phyloP scores from a whole-genome alignment of 2,888 invertebrate genomes.

The Ornithoptera alexandrae region DNA sequence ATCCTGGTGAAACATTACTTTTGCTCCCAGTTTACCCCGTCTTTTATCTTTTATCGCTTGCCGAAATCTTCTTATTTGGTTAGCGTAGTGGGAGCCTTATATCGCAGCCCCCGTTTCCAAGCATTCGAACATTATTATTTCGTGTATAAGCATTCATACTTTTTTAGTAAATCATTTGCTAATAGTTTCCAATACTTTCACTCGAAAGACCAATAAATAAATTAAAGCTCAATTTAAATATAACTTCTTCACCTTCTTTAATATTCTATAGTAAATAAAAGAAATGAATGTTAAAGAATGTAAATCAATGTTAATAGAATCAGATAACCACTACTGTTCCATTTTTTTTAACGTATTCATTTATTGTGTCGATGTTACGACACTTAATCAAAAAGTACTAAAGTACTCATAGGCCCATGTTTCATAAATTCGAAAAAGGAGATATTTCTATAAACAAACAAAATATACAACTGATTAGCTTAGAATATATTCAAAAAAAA shows the following conservation, averaged over 20 bases:
- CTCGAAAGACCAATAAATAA: not conserved
- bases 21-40: no score
- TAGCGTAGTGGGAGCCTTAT: no score
- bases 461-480: no score
- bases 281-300: slow-evolving; percentile 14
- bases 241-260: slow-evolving; percentile 7
- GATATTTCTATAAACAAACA: no score
- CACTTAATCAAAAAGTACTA: not conserved
- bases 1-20: no score
- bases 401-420: not conserved
- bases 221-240: slow-evolving; percentile 3
- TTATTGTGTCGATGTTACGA: slow-evolving; percentile 1
- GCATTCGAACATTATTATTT: no score
- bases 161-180: not conserved
- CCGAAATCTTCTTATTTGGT: no score
- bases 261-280: not conserved
- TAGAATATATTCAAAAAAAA: no score
- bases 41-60: no score
- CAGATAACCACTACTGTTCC: not conserved
- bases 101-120: no score
- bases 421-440: not conserved
- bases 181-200: not conserved
- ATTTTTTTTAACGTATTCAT: not conserved
- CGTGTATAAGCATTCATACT: no score
- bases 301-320: slow-evolving; percentile 21